Conservation (phyloP, 2,797 vertebrate species). For the Sebastes umbrosus region DNA sequence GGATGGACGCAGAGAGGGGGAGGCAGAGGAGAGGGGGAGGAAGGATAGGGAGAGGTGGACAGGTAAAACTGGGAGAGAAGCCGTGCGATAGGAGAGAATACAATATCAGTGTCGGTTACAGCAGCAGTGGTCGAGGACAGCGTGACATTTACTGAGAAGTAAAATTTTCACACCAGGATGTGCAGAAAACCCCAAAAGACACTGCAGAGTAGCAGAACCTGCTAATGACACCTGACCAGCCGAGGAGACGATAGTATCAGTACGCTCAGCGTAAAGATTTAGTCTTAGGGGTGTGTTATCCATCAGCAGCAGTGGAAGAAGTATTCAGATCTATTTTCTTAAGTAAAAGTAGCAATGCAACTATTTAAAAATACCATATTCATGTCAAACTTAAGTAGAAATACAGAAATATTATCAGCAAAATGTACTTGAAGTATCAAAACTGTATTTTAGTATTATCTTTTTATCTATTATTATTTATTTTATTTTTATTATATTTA, state of each 20-base stretch:
- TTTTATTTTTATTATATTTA: no score
- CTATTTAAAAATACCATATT: not conserved
- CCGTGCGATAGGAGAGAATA: not conserved
- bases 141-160: conserved; percentile 33
- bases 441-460: not conserved
- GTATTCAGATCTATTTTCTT: not conserved
- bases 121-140: conserved; percentile 8
- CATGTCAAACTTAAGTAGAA: not conserved
- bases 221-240: not conserved
- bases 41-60: not conserved
- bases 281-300: not conserved
- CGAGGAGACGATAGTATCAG: not conserved
- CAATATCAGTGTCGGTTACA: not conserved
- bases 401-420: not conserved
- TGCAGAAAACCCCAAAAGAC: not conserved
- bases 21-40: not conserved
- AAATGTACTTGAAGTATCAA: not conserved
- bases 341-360: not conserved
- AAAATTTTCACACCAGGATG: conserved; percentile 16
- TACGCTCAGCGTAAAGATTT: not conserved
- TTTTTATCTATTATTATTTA: no score
- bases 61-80: not conserved
- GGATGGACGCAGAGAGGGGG: not conserved
- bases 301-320: not conserved
- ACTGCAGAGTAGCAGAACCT: not conserved